Conservation (phyloP, 1,140 invertebrate genomes). For the Danaus plexippus region DNA sequence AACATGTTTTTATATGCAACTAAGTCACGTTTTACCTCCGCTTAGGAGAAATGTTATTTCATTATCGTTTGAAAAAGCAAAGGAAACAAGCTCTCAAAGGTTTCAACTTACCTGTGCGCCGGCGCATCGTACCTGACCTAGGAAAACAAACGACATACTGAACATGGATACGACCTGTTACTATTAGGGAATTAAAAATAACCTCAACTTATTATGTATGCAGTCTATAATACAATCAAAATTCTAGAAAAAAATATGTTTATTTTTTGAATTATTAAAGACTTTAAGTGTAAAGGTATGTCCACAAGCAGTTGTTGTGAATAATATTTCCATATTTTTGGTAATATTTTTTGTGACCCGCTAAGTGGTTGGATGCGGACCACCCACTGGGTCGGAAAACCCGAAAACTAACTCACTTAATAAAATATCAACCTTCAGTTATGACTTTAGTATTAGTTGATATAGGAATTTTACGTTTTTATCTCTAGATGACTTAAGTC, state of each 20-base stretch:
- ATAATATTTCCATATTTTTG: conserved; percentile 67
- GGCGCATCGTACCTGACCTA: conserved; percentile 60
- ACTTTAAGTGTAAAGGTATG: conserved; percentile 7
- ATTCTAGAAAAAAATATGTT: too few species aligned
- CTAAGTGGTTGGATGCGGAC: conserved; percentile 61
- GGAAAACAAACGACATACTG: conserved; percentile 40
- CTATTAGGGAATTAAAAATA: too few species aligned
- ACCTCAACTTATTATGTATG: too few species aligned
- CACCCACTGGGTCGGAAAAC: conserved; percentile 48
- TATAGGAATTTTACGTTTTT: too few species aligned
- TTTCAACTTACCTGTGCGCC: conserved; percentile 48
- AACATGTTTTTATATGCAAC: conserved; percentile 13
- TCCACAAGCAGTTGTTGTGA: conserved; percentile 40
- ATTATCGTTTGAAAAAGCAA: conserved; percentile 59
- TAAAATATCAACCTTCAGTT: conserved; percentile 1
- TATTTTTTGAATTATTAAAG: too few species aligned
- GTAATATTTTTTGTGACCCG: conserved; percentile 59
- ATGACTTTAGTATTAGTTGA: too few species aligned
- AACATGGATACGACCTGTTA: too few species aligned
- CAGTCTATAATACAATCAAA: too few species aligned
- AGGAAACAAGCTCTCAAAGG: conserved; percentile 52
- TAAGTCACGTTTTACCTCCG: conserved; percentile 37
- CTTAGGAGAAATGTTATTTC: conserved; percentile 49
- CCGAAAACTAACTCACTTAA: conserved; percentile 12
- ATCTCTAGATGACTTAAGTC: too few species aligned